Conservation (phyloP, 37 sponge, comb jelly and placozoan genomes). For the Corticium candelabrum region DNA sequence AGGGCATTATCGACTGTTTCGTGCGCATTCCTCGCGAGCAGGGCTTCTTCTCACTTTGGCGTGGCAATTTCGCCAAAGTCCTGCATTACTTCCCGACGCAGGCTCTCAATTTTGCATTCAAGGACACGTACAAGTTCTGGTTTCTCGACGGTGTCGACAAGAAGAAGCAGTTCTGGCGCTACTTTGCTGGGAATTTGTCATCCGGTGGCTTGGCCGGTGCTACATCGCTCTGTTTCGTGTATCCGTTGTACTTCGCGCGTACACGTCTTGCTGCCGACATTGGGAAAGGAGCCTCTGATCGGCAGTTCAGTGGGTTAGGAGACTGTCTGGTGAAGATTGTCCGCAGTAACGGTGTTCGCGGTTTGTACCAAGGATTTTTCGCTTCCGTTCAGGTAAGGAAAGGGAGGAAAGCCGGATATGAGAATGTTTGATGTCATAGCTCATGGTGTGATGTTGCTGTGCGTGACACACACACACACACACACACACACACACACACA, state of each 20-base stretch:
- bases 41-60: constrained; percentile 78
- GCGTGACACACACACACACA: no score
- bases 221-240: constrained; percentile 85
- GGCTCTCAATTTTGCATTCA: constrained; percentile 97
- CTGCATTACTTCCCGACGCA: constrained; percentile 89
- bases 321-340: constrained; percentile 84
- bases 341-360: constrained; percentile 66
- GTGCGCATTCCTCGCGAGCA: constrained; percentile 51
- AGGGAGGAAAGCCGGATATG: no score
- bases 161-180: constrained; percentile 49
- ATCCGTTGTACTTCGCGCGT: constrained; percentile 92
- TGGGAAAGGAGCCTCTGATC: constrained; percentile 48
- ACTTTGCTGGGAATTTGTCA: constrained; percentile 16
- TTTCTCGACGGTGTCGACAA: constrained; percentile 56
- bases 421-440: no score
- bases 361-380: constrained; percentile 84
- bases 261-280: constrained; percentile 87
- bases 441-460: no score
- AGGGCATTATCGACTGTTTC: constrained; percentile 84
- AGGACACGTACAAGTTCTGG: constrained; percentile 73
- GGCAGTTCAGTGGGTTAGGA: constrained; percentile 87
- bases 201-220: constrained; percentile 91
- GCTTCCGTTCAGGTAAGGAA: constrained; percentile 40
- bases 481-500: no score
- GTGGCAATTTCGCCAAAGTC: constrained; percentile 93